Base-by-base conservation (phyloP, 2,888 invertebrate species). In the Acronicta aceris region DNA sequence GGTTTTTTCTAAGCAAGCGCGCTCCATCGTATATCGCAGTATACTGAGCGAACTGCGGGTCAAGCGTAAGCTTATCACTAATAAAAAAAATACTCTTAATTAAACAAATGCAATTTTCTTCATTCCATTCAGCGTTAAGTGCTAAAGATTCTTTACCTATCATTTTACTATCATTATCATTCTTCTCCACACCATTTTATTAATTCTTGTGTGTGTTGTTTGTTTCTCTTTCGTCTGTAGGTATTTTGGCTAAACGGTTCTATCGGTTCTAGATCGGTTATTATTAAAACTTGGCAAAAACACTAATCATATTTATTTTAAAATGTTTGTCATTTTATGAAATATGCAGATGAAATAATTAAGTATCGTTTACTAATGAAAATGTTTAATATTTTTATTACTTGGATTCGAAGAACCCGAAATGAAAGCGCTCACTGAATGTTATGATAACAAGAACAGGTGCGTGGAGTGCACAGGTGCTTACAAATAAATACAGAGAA, bases 281-380 rank as follows among this genome's bases (percentile, higher is more conserved):
- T 67, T 64, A 69, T 64, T 64, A 64, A 64, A 47, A 59, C 53
- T 67, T 67, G 70, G 64, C 67, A 69, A 54, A 63, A 59, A 64
- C 40, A 67, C 59, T 64, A 59, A 53, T 70, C 46, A 64, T 53
- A 59, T 54, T 69, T 64, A 67, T 51, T 54, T 57, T 5, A 38
- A 58, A 58, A 64, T 50, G 13, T 64, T 47, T 50, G 49, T 54
- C 33, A 40, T 51, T 47, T 42, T 41, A 57, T 53, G 16, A 57
- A 58, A 46, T 25, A 63, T 38, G 9, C 30, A n/a, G 50, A 68
- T 51, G 13, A 30, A 41, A 62, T 53, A 17, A 50, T 27, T 38
- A 9, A 63, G 16, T 47, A n/a, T 47, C 17, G 36, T 36, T 15
- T 21, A 15, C 15, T 5, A n/a, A 25, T 46, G 38, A 50, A 6